These are phyloP conservation scores for Otocyon megalotis DNA, from an alignment of 2,113 vertebrate species.

Conservation along the genomic window DNA sequence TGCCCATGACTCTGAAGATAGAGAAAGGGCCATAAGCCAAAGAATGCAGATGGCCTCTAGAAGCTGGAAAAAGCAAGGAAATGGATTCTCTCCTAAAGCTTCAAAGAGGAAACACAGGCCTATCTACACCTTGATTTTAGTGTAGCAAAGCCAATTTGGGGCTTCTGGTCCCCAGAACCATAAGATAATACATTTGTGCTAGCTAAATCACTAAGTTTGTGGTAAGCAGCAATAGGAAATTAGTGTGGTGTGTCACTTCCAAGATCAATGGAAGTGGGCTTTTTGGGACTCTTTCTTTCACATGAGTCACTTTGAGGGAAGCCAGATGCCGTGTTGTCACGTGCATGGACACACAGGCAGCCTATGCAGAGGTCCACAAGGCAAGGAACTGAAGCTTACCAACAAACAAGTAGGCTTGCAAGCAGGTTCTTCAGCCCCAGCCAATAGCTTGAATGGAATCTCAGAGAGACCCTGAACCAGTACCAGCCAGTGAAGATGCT, in stretches of 20 bases:
- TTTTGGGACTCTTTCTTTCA: not conserved
- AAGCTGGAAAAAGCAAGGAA: not conserved
- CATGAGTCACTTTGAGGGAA: not conserved
- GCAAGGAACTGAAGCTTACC: not conserved
- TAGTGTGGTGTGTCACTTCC: not conserved
- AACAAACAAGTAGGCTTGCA: not conserved
- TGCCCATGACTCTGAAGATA: not conserved
- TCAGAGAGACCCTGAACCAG: not conserved
- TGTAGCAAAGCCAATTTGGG: not conserved
- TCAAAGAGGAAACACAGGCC: not conserved
- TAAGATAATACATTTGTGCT: not conserved
- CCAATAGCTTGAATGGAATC: not conserved
- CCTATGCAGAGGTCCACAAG: not conserved
- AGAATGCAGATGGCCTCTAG: not conserved
- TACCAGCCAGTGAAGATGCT: not conserved
- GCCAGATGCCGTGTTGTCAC: not conserved
- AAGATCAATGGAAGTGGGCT: not conserved
- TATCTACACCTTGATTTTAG: not conserved
- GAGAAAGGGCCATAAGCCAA: not conserved
- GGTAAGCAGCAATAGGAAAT: not conserved
- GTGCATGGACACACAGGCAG: not conserved
- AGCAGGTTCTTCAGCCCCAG: not conserved
- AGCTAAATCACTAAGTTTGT: not conserved
- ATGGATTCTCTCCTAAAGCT: not conserved
- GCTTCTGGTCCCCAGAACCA: not conserved